A percentile compares a stretch with the other conserved stretches of the same genome.
phyloP scores from a whole-genome alignment of 1,140 invertebrate species.

The Halictus rubicundus region DNA sequence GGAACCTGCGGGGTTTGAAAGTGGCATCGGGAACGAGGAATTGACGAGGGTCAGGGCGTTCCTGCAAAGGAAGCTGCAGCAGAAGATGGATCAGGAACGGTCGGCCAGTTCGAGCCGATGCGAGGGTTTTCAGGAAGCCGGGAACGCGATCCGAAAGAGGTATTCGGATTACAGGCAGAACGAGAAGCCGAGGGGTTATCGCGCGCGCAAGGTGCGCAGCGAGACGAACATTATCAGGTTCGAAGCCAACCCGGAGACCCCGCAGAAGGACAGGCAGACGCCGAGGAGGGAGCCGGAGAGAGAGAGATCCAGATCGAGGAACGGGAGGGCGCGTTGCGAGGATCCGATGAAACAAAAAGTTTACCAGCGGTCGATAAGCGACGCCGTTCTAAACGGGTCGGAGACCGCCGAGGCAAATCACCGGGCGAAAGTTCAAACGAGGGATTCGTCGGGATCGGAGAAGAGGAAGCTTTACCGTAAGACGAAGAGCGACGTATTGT shows the following conservation, averaged over 20 bases:
- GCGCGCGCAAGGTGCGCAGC: conserved; percentile 70
- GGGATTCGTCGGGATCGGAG: conserved; percentile 42
- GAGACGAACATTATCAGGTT: conserved; percentile 65
- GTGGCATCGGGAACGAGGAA: conserved; percentile 42
- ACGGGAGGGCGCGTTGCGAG: conserved; percentile 3
- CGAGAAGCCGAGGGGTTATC: conserved; percentile 54
- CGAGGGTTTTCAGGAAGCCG: not conserved
- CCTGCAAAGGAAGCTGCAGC: conserved; percentile 63
- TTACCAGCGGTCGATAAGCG: conserved; percentile 54
- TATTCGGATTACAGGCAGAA: conserved; percentile 50
- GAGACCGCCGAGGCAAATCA: conserved; percentile 11
- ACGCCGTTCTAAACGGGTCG: conserved; percentile 23
- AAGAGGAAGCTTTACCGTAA: conserved; percentile 70
- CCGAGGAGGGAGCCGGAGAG: not conserved
- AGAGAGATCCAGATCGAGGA: conserved; percentile 39
- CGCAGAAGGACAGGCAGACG: conserved; percentile 35
- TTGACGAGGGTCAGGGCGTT: conserved; percentile 63
- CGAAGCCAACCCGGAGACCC: conserved; percentile 39
- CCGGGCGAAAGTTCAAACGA: conserved; percentile 31
- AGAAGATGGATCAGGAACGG: conserved; percentile 63
- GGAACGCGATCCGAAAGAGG: conserved; percentile 51
- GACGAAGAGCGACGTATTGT: conserved; percentile 72
- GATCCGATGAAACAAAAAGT: conserved; percentile 15
- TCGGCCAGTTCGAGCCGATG: conserved; percentile 12
- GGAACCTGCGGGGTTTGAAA: not conserved